Conservation (phyloP, 1,140 invertebrate genomes). For the Pseudomyrmex pallidus region DNA sequence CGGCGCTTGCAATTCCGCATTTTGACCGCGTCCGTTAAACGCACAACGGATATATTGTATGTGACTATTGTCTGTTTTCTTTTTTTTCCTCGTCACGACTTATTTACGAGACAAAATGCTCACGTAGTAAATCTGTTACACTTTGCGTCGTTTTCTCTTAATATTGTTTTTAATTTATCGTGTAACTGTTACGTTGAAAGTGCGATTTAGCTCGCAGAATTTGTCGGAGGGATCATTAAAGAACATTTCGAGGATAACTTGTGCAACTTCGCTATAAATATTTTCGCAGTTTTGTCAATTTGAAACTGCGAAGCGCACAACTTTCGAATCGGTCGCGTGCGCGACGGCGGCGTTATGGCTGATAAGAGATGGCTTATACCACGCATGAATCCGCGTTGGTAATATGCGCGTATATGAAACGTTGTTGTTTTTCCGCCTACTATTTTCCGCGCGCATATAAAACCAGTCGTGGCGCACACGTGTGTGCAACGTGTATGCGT, state of each 20-base stretch:
- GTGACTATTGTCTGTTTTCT: neutral
- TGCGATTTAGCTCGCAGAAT: constrained; percentile 17
- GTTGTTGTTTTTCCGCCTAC: neutral
- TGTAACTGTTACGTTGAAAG: neutral
- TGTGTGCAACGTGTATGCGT: neutral
- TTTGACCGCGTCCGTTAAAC: constrained; percentile 27
- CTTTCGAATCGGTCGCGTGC: constrained; percentile 4
- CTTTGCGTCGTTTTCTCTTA: too few relatives aligned
- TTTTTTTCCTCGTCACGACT: neutral
- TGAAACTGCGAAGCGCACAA: neutral
- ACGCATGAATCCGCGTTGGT: constrained; percentile 4
- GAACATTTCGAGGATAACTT: constrained; percentile 8
- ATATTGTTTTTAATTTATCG: too few relatives aligned
- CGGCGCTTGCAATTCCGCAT: constrained; percentile 29
- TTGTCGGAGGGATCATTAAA: constrained; percentile 24
- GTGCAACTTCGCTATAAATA: constrained; percentile 17
- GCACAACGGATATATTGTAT: constrained; percentile 9
- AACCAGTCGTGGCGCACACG: neutral
- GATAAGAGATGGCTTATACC: constrained; percentile 2
- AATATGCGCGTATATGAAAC: neutral
- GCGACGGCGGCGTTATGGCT: neutral
- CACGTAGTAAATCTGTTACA: too few relatives aligned
- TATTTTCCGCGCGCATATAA: constrained; percentile 1
- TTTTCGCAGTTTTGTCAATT: constrained; percentile 37
- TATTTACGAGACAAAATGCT: too few relatives aligned